These are phyloP conservation scores for Limanda limanda DNA, from an alignment of 2,113 vertebrate genomes.

Conservation along the genomic window DNA sequence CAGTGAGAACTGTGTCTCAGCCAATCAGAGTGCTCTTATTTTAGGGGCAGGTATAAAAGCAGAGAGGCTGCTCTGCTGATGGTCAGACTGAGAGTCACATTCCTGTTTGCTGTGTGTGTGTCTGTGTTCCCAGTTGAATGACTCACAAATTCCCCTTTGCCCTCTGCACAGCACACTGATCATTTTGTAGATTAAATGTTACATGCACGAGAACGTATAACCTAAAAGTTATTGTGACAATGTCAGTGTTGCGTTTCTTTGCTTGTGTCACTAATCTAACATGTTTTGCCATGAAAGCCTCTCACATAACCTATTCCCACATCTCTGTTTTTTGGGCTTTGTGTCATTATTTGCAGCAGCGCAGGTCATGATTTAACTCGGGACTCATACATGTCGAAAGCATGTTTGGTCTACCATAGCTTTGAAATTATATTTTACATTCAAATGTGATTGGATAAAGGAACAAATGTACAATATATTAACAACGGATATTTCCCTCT, in stretches of 20 bases:
- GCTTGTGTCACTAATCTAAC: not conserved
- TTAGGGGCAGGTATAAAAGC: conserved; percentile 91
- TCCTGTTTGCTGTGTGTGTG: not conserved
- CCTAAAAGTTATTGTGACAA: not conserved
- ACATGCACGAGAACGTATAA: not conserved
- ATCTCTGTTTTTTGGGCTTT: not conserved
- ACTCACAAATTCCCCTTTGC: conserved; percentile 17
- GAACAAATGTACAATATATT: too few relatives aligned
- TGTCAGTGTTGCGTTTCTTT: conserved; percentile 6
- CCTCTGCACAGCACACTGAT: not conserved
- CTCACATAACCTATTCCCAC: not conserved
- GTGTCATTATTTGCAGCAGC: not conserved
- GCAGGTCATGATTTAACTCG: not conserved
- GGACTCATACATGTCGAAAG: conserved; percentile 1
- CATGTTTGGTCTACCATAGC: not conserved
- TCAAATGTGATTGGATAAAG: not conserved
- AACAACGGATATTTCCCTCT: too few relatives aligned
- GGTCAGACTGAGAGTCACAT: conserved; percentile 34
- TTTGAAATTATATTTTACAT: not conserved
- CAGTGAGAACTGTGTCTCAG: conserved; percentile 75
- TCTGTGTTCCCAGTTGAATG: conserved; percentile 1
- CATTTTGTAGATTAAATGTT: conserved; percentile 4
- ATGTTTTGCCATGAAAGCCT: not conserved
- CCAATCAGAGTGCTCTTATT: conserved; percentile 89
- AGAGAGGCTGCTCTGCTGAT: conserved; percentile 24